These are phyloP conservation scores for human DNA, from an alignment of 2,113 vertebrate genomes.

Conservation along the genomic window GRCh38 chr1:73893001-73893500, in stretches of 20 bases:
- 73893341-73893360: conserved; percentile 13
- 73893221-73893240: not conserved
- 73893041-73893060: not conserved
- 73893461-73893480: too few species aligned
- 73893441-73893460: too few species aligned
- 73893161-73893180: not conserved
- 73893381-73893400: not conserved
- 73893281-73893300: not conserved
- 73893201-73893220: not conserved
- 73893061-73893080: not conserved
- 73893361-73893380: not conserved
- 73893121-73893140: not conserved
- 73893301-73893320: not conserved
- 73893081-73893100: not conserved
- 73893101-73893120: not conserved
- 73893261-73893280: not conserved
- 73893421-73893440: too few species aligned
- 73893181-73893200: not conserved
- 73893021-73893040: not conserved
- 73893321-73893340: not conserved
- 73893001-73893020: not conserved
- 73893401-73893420: too few species aligned
- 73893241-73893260: not conserved
- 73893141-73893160: conserved; percentile 4
- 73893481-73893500: too few species aligned